phyloP scores from a whole-genome alignment of 2,113 vertebrate species.

The Platycercus adscitus region DNA sequence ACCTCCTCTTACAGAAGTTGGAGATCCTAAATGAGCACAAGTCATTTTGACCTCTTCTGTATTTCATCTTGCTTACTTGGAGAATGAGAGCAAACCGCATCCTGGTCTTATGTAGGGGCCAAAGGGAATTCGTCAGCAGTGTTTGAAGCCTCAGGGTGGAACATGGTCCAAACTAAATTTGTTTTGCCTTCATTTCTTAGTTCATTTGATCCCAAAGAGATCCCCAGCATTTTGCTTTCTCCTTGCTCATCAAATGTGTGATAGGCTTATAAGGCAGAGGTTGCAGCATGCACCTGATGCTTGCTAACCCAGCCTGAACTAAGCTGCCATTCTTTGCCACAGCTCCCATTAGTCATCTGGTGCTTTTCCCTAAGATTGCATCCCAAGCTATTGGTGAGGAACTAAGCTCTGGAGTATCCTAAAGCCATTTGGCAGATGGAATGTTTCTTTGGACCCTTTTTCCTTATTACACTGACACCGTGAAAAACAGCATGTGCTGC shows the following conservation, averaged over 20 bases:
- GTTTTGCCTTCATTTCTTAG: neutral
- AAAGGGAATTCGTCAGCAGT: neutral
- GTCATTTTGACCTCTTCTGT: neutral
- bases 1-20: neutral
- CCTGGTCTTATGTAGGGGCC: neutral
- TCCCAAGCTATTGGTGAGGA: neutral
- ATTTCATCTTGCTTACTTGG: neutral
- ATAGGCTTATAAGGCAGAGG: neutral
- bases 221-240: neutral
- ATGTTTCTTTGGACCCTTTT: conserved; percentile 10
- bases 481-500: neutral
- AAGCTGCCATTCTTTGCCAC: neutral
- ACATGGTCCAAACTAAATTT: neutral
- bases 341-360: conserved; percentile 10
- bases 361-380: neutral
- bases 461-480: neutral
- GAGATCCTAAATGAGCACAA: neutral
- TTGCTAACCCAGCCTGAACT: neutral
- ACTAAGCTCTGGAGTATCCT: neutral
- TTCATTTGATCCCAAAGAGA: neutral
- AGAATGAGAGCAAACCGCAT: neutral
- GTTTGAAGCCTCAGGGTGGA: neutral
- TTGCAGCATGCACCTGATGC: neutral
- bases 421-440: neutral
- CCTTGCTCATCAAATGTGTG: neutral